Conservation (phyloP, 2,888 invertebrate genomes). For the Leptodirus hochenwartii region DNA sequence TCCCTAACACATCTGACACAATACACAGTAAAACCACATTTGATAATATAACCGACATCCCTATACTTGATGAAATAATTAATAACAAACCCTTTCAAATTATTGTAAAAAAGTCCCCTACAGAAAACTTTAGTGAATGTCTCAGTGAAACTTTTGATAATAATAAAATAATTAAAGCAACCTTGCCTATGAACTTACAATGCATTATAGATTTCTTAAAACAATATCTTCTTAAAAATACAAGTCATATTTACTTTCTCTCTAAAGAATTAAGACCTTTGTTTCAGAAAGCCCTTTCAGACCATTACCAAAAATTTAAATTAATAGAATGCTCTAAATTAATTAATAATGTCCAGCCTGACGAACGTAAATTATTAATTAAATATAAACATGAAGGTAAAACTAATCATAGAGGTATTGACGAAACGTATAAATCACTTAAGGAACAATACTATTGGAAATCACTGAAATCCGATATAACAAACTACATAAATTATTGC, state of each 20-base stretch:
- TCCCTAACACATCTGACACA: no score
- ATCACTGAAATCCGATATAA: conserved; percentile 7
- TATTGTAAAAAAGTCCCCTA: no score
- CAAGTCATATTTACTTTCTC: not conserved
- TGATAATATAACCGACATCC: no score
- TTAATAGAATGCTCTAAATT: conserved; percentile 7
- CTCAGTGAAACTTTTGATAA: no score
- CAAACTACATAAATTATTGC: conserved; percentile 7
- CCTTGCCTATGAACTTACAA: no score
- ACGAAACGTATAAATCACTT: conserved; percentile 11
- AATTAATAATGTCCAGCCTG: conserved; percentile 8
- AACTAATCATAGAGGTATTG: conserved; percentile 12
- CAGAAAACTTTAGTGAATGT: no score
- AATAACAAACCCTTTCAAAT: no score
- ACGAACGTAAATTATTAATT: conserved; percentile 8
- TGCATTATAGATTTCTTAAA: conserved; percentile 2
- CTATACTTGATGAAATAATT: no score
- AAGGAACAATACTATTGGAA: conserved; percentile 11
- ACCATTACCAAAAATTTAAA: not conserved
- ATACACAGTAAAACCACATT: no score
- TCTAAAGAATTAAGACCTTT: conserved; percentile 3
- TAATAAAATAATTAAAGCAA: no score
- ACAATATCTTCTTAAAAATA: not conserved
- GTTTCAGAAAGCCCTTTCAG: not conserved
- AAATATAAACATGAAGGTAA: conserved; percentile 11